These are phyloP conservation scores for Neuroscelio doddi DNA, from an alignment of 2,888 invertebrate species.

Conservation along the genomic window DNA sequence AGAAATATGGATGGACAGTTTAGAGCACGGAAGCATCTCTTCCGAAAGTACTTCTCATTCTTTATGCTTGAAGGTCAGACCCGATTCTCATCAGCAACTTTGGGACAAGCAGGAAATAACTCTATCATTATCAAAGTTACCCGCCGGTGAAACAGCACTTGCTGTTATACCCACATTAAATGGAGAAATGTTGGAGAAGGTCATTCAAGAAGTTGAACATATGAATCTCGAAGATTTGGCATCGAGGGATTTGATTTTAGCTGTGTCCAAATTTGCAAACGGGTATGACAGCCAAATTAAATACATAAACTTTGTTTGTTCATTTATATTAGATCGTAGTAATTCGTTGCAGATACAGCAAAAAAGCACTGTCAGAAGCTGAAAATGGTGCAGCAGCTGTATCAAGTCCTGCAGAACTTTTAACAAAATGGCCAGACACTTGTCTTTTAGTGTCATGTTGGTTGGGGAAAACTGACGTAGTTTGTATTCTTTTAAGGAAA, in stretches of 20 bases:
- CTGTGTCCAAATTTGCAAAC: constrained; percentile 39
- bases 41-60: constrained; percentile 60
- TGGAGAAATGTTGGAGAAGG: constrained; percentile 52
- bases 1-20: constrained; percentile 59
- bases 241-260: constrained; percentile 35
- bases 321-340: background rate
- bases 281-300: constrained; percentile 35
- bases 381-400: constrained; percentile 56
- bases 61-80: constrained; percentile 51
- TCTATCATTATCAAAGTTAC: constrained; percentile 57
- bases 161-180: constrained; percentile 54
- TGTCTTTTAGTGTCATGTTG: constrained; percentile 78
- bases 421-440: constrained; percentile 73
- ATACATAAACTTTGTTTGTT: constrained; percentile 5
- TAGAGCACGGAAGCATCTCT: constrained; percentile 56
- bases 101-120: constrained; percentile 63
- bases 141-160: constrained; percentile 62
- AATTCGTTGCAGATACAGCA: constrained; percentile 48
- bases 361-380: constrained; percentile 54
- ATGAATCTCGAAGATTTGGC: constrained; percentile 32
- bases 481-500: constrained; percentile 74
- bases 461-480: constrained; percentile 75
- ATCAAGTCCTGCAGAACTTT: constrained; percentile 71
- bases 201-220: constrained; percentile 51
- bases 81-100: constrained; percentile 55